Evolutionary conservation across 37 sponge, comb jelly and placozoan species (phyloP), one percentile per base, ranked within the genome.

Genomic region (Halisarca cf. caerulea): DNA sequence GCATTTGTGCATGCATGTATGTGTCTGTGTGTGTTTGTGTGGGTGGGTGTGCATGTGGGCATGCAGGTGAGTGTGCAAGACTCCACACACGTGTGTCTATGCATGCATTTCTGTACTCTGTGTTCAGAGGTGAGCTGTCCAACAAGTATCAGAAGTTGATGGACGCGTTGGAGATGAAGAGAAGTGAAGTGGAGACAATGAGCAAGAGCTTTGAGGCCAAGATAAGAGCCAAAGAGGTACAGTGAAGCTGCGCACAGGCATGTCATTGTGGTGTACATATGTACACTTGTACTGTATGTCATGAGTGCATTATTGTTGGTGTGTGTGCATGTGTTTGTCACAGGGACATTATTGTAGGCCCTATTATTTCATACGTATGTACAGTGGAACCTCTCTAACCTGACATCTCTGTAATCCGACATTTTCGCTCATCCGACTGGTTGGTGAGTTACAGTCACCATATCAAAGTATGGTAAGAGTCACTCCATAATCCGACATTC

Each of bases 151-250:
- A 55, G 37, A 85, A 75, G 17, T 64, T 94, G 28, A 32, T 87
- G n/a, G 47, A 90, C 18, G 0, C 58, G 1, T 59, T 94, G 59
- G 86, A 90, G 28, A 55, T 27, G 75, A 90, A 88, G 66, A 32
- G 43, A 44, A 17, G 38, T 2, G 94, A 94, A 58, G 82, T 94
- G 58, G 86, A 94, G n/a, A 43, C 28, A 34, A 85, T 94, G 34
- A 88, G 88, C 72, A 66, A 77, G 24, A 86, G 88, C 1, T 94
- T 88, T 82, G 88, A 90, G 75, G 38, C 32, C 14, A 87, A 80
- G 62, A 51, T 93, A 2, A 70, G 91, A 47, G 47, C 78, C 28
- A 90, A 81, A 43, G 88, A 90, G 84, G 87, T 90, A 20, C 30
- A 23, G n/a, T n/a, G n/a, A n/a, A n/a, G n/a, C n/a, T n/a, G n/a